These are phyloP conservation scores for Parapristionchus giblindavisi DNA, from an alignment of 2,888 invertebrate species.

Conservation along the genomic window DNA sequence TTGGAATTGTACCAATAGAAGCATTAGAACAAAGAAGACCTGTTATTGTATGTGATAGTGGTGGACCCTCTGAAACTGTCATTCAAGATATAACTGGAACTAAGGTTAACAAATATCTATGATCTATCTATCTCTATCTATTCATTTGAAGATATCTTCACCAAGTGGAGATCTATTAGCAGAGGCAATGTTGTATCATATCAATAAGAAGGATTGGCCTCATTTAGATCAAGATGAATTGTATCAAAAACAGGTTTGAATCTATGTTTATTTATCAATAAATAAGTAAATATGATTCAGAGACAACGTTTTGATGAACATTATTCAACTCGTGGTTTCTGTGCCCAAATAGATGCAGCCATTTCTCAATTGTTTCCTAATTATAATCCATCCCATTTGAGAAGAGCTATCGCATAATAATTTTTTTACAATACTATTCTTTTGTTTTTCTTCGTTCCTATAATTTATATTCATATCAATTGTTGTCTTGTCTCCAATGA, in stretches of 20 bases:
- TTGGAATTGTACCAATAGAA: slow-evolving; percentile 97
- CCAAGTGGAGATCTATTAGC: slow-evolving; percentile 64
- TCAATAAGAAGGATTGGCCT: slow-evolving; percentile 62
- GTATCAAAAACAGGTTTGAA: slow-evolving; percentile 61
- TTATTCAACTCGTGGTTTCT: slow-evolving; percentile 65
- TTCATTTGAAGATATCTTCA: slow-evolving; percentile 64
- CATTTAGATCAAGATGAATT: slow-evolving; percentile 63
- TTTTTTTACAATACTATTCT: not conserved
- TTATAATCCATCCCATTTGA: slow-evolving; percentile 4
- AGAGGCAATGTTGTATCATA: slow-evolving; percentile 66
- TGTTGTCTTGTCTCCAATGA: no score
- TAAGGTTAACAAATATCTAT: slow-evolving; percentile 57
- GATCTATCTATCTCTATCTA: slow-evolving; percentile 25
- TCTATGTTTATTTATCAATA: not conserved
- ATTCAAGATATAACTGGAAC: slow-evolving; percentile 71
- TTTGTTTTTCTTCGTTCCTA: not conserved
- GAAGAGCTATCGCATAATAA: not conserved
- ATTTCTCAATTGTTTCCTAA: slow-evolving; percentile 59
- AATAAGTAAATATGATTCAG: no score
- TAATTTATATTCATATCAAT: no score
- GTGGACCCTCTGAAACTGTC: slow-evolving; percentile 94
- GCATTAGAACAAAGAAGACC: slow-evolving; percentile 94
- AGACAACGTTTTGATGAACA: slow-evolving; percentile 62
- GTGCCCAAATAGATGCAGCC: slow-evolving; percentile 64
- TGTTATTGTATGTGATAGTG: slow-evolving; percentile 92